Conservation (phyloP, 1,140 invertebrate genomes). For the Papilio polytes region DNA sequence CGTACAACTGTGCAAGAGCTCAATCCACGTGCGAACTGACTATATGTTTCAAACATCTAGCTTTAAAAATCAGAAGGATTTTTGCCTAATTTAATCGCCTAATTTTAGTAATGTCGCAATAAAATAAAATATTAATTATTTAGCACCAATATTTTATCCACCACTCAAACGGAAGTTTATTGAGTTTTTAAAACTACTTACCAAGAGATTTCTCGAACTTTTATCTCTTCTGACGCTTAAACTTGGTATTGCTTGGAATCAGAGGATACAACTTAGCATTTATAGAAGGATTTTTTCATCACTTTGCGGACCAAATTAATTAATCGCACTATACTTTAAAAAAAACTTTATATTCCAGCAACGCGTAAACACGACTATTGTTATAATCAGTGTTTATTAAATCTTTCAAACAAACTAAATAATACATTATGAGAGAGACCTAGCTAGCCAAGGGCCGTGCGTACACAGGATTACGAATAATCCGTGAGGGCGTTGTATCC, state of each 20-base stretch:
- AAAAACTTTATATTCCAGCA: too few species aligned
- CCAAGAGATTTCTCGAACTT: too few species aligned
- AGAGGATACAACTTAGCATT: too few species aligned
- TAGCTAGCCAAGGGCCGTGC: slow-evolving; percentile 9
- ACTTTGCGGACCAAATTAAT: too few species aligned
- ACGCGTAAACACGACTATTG: too few species aligned
- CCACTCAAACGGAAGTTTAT: not conserved
- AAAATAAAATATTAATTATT: not conserved
- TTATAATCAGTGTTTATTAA: not conserved
- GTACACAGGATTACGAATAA: slow-evolving; percentile 24
- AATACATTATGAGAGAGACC: not conserved
- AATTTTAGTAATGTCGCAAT: not conserved
- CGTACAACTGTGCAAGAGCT: not conserved
- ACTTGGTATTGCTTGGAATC: not conserved
- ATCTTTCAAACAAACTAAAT: not conserved
- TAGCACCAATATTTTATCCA: not conserved
- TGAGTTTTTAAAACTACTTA: not conserved
- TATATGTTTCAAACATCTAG: slow-evolving; percentile 8
- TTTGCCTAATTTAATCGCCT: not conserved
- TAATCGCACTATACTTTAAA: too few species aligned
- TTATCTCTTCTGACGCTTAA: not conserved
- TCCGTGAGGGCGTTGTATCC: slow-evolving; percentile 30
- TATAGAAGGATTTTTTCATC: too few species aligned
- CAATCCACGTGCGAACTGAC: slow-evolving; percentile 8
- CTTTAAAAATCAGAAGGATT: not conserved